Evolutionary conservation across 2,797 vertebrate genomes (phyloP).

Genomic region (Poeciliopsis gracilis): DNA sequence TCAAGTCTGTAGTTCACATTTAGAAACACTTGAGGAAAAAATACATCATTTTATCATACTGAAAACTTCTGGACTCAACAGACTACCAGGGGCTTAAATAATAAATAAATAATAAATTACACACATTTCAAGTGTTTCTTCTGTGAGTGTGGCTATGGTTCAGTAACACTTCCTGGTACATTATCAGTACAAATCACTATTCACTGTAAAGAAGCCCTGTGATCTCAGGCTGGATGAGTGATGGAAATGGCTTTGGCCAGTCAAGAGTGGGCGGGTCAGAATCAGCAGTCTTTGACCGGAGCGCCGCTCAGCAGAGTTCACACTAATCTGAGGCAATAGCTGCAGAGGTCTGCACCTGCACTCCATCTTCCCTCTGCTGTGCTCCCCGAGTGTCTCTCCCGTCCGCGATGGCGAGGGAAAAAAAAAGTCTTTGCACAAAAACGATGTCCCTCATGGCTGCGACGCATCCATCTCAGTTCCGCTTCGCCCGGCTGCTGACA

Average conservation of each 20-base stretch:
- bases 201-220: too few species aligned
- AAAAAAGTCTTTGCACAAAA: neutral
- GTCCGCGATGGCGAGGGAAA: neutral
- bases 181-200: too few species aligned
- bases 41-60: neutral
- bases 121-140: too few species aligned
- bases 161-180: too few species aligned
- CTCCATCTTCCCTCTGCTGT: neutral
- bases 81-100: too few species aligned
- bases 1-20: neutral
- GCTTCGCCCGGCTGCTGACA: neutral
- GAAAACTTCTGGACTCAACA: neutral
- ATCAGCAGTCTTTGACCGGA: neutral
- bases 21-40: neutral
- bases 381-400: neutral
- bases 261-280: neutral
- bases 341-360: constrained; percentile 5
- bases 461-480: neutral
- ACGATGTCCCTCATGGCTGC: neutral
- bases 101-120: too few species aligned
- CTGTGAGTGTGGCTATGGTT: too few species aligned
- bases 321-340: constrained; percentile 12
- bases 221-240: too few species aligned
- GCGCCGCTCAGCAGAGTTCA: neutral
- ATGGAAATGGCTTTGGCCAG: too few species aligned